Conservation (phyloP, 2,888 invertebrate genomes). For the Aspidiotus destructor region DNA sequence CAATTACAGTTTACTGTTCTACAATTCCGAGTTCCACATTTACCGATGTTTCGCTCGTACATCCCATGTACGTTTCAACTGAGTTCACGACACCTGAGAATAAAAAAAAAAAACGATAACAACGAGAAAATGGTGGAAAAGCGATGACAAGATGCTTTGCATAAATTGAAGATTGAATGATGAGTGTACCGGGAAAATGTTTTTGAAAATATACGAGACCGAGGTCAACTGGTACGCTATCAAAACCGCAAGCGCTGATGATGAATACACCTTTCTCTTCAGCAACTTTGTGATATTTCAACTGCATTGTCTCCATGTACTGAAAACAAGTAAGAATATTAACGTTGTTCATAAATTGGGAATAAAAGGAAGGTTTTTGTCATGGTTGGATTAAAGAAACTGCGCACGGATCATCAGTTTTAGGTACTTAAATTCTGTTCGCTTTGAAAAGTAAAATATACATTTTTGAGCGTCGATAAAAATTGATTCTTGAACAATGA, state of each 20-base stretch:
- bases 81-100: slow-evolving; percentile 6
- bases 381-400: too few relatives aligned
- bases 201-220: slow-evolving; percentile 67
- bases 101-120: background rate
- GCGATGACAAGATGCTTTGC: background rate
- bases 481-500: too few relatives aligned
- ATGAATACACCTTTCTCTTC: slow-evolving; percentile 70
- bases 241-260: slow-evolving; percentile 86
- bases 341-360: too few relatives aligned
- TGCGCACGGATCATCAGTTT: too few relatives aligned
- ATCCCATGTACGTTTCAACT: background rate
- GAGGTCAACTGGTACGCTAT: slow-evolving; percentile 84
- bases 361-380: too few relatives aligned
- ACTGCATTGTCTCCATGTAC: slow-evolving; percentile 76
- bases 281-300: slow-evolving; percentile 65
- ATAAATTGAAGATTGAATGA: background rate
- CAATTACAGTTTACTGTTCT: background rate
- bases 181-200: slow-evolving; percentile 56
- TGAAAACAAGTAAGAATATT: slow-evolving; percentile 41
- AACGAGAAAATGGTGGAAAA: background rate
- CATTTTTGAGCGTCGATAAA: too few relatives aligned
- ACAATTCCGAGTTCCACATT: background rate
- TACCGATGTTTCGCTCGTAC: background rate
- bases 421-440: too few relatives aligned
- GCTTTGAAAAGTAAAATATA: too few relatives aligned